Conservation (phyloP, 2,888 invertebrate genomes). For the Meganola albula region DNA sequence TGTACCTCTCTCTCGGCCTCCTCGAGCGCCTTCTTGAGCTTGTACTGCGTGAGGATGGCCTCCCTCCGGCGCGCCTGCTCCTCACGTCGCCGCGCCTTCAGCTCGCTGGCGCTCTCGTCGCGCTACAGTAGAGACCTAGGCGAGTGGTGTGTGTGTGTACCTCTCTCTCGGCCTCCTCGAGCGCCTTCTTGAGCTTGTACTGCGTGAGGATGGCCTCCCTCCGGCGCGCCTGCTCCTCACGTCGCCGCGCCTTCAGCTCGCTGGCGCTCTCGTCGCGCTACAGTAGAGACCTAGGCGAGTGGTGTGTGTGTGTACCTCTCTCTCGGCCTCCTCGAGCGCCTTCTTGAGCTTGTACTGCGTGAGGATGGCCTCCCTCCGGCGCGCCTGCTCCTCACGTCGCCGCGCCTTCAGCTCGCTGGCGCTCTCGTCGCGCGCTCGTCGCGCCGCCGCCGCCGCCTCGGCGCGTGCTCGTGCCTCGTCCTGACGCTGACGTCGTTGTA, state of each 20-base stretch:
- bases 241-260: neutral
- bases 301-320: slow-evolving; percentile 82
- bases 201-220: neutral
- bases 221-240: neutral
- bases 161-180: neutral
- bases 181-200: neutral
- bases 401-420: slow-evolving; percentile 85
- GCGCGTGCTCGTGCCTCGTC: slow-evolving; percentile 91
- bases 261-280: too few species aligned
- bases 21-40: neutral
- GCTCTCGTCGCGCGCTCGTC: slow-evolving; percentile 85
- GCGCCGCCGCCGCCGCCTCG: slow-evolving; percentile 82
- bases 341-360: slow-evolving; percentile 96
- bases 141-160: neutral
- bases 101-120: too few species aligned
- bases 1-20: neutral
- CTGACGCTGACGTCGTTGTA: slow-evolving; percentile 93
- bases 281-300: too few species aligned
- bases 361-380: slow-evolving; percentile 91
- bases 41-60: neutral
- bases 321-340: slow-evolving; percentile 92
- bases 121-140: too few species aligned
- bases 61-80: neutral
- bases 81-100: neutral
- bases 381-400: slow-evolving; percentile 90